These are phyloP conservation scores for Battus philenor DNA, from an alignment of 1,140 invertebrate genomes.

Conservation along the genomic window DNA sequence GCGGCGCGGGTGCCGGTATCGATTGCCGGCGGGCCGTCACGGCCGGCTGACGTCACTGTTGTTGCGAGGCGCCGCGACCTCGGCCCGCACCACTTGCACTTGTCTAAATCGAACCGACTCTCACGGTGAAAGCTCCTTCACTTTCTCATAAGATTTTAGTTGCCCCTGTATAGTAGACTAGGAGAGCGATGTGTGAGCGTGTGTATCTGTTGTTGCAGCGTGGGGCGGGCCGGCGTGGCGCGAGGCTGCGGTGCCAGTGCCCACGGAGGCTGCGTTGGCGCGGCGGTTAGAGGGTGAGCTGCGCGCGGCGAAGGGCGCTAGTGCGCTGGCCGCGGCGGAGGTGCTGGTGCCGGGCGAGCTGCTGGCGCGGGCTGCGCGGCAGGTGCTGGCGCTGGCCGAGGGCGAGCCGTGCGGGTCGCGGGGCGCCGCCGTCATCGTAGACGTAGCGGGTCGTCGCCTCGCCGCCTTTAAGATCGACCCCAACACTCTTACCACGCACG, in stretches of 20 bases:
- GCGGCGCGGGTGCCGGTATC: constrained; percentile 5
- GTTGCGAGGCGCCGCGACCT: constrained; percentile 55
- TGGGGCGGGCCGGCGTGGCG: constrained; percentile 67
- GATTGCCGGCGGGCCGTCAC: constrained; percentile 49
- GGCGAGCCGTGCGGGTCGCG: constrained; percentile 89
- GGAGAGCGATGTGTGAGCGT: too few species aligned
- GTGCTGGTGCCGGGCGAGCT: constrained; percentile 88
- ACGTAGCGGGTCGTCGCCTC: constrained; percentile 81
- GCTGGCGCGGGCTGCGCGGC: constrained; percentile 83
- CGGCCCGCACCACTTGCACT: too few species aligned
- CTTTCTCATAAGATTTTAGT: too few species aligned
- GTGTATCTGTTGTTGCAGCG: constrained; percentile 53
- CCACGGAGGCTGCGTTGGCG: constrained; percentile 76
- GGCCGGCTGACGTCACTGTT: constrained; percentile 87
- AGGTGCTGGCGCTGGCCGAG: constrained; percentile 87
- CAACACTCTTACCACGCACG: constrained; percentile 89
- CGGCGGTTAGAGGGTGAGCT: constrained; percentile 85
- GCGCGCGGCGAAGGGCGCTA: constrained; percentile 83
- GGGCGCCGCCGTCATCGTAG: constrained; percentile 85
- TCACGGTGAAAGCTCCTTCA: too few species aligned
- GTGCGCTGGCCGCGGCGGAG: constrained; percentile 86
- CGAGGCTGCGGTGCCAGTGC: constrained; percentile 59
- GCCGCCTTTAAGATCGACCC: constrained; percentile 88
- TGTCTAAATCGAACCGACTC: too few species aligned
- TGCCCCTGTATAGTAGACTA: too few species aligned